A percentile compares a stretch with the other conserved stretches of the same genome.
phyloP scores from a whole-genome alignment of 2,888 invertebrate genomes.

The Drosophila fulvimacula region DNA sequence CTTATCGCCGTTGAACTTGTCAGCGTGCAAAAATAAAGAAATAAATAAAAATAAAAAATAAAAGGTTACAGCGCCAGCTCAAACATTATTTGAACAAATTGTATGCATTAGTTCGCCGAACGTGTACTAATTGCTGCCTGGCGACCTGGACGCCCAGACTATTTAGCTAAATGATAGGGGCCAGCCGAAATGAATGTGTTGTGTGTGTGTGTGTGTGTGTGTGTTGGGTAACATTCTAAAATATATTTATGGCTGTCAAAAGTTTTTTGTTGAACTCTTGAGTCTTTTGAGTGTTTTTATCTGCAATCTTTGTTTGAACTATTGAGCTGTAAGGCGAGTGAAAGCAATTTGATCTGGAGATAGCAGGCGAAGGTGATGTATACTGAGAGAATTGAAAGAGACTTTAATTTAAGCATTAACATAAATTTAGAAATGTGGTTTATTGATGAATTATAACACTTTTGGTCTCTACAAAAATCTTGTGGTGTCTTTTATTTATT shows the following conservation, averaged over 20 bases:
- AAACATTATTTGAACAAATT: slow-evolving; percentile 46
- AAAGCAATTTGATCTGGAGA: not conserved
- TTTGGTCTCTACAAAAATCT: not conserved
- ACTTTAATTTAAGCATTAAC: not conserved
- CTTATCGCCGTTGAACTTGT: slow-evolving; percentile 52
- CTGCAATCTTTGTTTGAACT: slow-evolving; percentile 5
- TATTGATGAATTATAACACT: not conserved
- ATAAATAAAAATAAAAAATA: not conserved
- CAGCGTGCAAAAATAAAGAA: slow-evolving; percentile 9
- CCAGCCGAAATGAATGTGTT: not conserved
- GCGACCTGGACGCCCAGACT: not conserved
- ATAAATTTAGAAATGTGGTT: not conserved
- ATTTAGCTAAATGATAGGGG: slow-evolving; percentile 16
- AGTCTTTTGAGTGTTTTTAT: not conserved
- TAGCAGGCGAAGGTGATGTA: not conserved
- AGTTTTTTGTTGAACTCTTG: not conserved
- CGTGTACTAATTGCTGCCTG: slow-evolving; percentile 40
- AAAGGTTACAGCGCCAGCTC: slow-evolving; percentile 38
- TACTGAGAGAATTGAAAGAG: not conserved
- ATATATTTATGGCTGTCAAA: slow-evolving; percentile 2
- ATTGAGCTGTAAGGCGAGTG: not conserved
- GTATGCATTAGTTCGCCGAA: slow-evolving; percentile 48
- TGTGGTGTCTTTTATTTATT: not conserved
- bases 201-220: slow-evolving; percentile 4
- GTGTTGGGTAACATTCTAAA: slow-evolving; percentile 12